Evolutionary conservation across 1,140 invertebrate genomes (phyloP), one percentile per base, ranked within the genome.

Genomic region (Epicauta chinensis): DNA sequence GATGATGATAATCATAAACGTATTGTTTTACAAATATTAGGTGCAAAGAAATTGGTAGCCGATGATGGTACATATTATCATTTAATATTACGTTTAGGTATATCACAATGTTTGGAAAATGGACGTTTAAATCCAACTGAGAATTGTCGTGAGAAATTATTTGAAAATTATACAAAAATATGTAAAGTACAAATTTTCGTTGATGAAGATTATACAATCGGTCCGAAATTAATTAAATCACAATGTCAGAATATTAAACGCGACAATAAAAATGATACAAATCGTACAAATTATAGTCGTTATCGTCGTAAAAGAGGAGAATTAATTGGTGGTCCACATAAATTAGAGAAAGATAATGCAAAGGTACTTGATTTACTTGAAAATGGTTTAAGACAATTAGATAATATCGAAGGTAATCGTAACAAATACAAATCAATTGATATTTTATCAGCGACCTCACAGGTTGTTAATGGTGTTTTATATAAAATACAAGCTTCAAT

Each of bases 1-100:
- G 69, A 71, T 52, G 59, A 64, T n/a, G 69, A 71, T 59, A 58
- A 68, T 50, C 44, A 58, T 7, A 68, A 67, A 43, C 59, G 66
- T 23, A 50, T 71, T 5, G 59, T 71, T 15, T 53, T 71, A 29
- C 53, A 70, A 47, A 60, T 72, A 32, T 39, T 72, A 7, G 46
- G 59, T 41, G 65, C 65, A 5, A 68, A 68, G 53, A 72, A 67
- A 59, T 39, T 64, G 12, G 59, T 62, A 2, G 34, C 34, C 12
- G 46, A 51, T 1, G 61, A 64, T 35, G 64, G 61, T n/a, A 58
- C 58, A 17, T 62, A 61, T 44, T 70, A 69, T 57, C 56, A 67
- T 32, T 53, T 72, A 37, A 65, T 62, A 43, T 45, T 71, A 14
- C 55, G 63, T 16, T 58, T 70, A 5, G 69, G 62, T 12, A 45